A percentile compares a stretch with the other conserved stretches of the same genome.
These are phyloP conservation scores for Drosophila testacea DNA, from an alignment of 2,888 invertebrate genomes.

Conservation along the genomic window DNA sequence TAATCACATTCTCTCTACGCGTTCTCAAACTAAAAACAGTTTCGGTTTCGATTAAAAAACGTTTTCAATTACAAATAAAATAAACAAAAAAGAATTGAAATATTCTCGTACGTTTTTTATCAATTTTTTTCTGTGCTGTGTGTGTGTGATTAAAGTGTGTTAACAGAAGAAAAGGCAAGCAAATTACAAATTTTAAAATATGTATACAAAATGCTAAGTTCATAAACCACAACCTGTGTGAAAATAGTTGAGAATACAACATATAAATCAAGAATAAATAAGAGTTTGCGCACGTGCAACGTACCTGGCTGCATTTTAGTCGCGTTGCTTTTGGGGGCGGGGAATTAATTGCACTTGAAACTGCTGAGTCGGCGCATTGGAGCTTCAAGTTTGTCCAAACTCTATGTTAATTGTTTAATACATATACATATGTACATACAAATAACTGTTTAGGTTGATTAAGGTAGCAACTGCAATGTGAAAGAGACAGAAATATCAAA, in stretches of 20 bases:
- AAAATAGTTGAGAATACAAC: conserved; percentile 1
- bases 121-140: conserved; percentile 29
- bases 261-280: not conserved
- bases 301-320: conserved; percentile 18
- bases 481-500: not conserved
- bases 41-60: conserved; percentile 9
- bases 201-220: not conserved
- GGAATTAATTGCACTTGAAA: conserved; percentile 6
- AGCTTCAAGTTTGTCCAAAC: not conserved
- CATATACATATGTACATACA: not conserved
- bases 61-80: conserved; percentile 4
- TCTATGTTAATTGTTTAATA: not conserved
- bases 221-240: conserved; percentile 22
- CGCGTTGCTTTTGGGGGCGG: not conserved
- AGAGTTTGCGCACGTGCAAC: conserved; percentile 63
- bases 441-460: not conserved
- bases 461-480: not conserved
- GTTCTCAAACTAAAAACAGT: conserved; percentile 5
- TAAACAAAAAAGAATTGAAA: not conserved
- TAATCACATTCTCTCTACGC: conserved; percentile 27
- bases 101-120: conserved; percentile 10
- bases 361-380: conserved; percentile 56
- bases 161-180: conserved; percentile 46
- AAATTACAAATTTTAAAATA: conserved; percentile 21
- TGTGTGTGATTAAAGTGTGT: conserved; percentile 21